These are phyloP conservation scores for Coreoperca whiteheadi DNA, from an alignment of 2,113 vertebrate genomes.

Conservation along the genomic window DNA sequence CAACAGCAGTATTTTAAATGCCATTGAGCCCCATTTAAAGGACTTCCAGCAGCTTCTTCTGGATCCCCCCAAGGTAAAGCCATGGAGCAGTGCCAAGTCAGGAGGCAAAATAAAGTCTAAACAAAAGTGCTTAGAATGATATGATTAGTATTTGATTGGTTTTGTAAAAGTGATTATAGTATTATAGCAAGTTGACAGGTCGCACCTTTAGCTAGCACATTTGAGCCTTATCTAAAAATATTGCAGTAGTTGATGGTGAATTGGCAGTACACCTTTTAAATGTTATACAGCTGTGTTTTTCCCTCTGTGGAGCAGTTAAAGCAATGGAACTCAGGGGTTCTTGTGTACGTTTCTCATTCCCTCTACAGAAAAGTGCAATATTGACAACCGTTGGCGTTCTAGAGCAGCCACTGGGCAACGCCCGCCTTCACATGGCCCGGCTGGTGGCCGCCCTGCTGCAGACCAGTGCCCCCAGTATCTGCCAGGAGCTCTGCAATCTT, in stretches of 20 bases:
- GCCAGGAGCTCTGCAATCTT: constrained; percentile 93
- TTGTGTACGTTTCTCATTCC: neutral
- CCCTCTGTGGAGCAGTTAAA: too few species aligned
- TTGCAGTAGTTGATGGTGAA: neutral
- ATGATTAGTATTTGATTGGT: neutral
- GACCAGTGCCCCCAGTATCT: constrained; percentile 90
- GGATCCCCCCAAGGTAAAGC: constrained; percentile 92
- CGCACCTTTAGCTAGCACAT: neutral
- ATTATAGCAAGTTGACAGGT: neutral
- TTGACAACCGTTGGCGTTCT: constrained; percentile 94
- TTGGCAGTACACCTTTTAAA: neutral
- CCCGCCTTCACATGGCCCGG: constrained; percentile 92
- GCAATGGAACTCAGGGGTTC: neutral
- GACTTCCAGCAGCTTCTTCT: constrained; percentile 97
- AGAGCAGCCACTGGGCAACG: constrained; percentile 95
- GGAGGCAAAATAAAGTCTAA: neutral
- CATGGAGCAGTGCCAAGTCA: neutral
- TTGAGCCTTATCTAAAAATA: neutral
- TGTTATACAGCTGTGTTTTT: neutral
- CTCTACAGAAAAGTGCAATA: constrained; percentile 90
- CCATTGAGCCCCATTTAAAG: constrained; percentile 93
- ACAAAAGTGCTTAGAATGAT: neutral
- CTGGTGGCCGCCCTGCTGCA: constrained; percentile 94
- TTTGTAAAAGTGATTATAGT: neutral
- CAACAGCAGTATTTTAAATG: constrained; percentile 91